phyloP scores from a whole-genome alignment of 2,113 vertebrate species.

The Herpetotheres cachinnans region DNA sequence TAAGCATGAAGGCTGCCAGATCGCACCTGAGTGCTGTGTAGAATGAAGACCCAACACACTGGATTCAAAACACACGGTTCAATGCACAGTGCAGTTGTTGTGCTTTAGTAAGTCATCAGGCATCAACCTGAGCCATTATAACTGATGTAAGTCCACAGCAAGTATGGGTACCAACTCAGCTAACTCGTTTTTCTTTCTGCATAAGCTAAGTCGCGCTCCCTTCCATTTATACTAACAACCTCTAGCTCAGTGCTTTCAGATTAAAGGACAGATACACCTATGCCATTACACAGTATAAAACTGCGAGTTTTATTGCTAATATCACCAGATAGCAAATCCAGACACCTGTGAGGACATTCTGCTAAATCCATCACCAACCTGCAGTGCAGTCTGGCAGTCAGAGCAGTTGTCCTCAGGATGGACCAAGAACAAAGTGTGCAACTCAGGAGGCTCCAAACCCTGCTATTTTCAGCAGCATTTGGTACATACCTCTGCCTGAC shows the following conservation, averaged over 20 bases:
- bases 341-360: not conserved
- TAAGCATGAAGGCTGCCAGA: not conserved
- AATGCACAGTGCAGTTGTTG: not conserved
- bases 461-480: not conserved
- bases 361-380: not conserved
- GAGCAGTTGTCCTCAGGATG: not conserved
- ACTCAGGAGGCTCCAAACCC: not conserved
- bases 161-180: not conserved
- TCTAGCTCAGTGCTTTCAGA: not conserved
- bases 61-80: not conserved
- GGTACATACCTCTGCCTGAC: not conserved
- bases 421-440: not conserved
- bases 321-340: not conserved
- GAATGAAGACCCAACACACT: not conserved
- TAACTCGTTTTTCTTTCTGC: not conserved
- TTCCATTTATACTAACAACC: not conserved
- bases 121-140: not conserved
- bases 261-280: not conserved
- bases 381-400: not conserved
- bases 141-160: not conserved
- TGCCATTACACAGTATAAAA: not conserved
- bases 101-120: not conserved
- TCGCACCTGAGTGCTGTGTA: not conserved
- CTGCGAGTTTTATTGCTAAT: not conserved
- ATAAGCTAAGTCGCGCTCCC: not conserved